Conservation (phyloP, 2,888 invertebrate species). For the Acronicta aceris region DNA sequence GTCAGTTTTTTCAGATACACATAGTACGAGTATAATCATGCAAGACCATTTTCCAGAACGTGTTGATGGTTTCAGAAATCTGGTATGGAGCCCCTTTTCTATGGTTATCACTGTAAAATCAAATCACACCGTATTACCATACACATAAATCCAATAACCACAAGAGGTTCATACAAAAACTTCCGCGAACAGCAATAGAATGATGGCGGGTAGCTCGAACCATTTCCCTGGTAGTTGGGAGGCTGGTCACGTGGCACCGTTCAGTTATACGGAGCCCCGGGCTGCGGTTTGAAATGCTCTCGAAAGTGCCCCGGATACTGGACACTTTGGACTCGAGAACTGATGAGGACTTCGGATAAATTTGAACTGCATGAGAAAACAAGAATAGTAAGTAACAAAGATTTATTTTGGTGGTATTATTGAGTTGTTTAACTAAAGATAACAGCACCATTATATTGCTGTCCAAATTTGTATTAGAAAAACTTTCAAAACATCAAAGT, state of each 20-base stretch:
- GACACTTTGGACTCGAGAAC: conserved; percentile 13
- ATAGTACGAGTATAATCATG: too few relatives aligned
- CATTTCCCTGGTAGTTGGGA: conserved; percentile 60
- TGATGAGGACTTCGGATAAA: neutral
- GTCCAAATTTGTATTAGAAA: too few relatives aligned
- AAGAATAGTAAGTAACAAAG: too few relatives aligned
- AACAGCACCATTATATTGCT: too few relatives aligned
- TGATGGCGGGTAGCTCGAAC: conserved; percentile 40
- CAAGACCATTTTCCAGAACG: too few relatives aligned
- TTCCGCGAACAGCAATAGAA: conserved; percentile 27
- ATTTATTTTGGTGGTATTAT: too few relatives aligned
- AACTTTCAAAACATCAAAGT: too few relatives aligned
- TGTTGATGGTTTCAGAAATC: neutral
- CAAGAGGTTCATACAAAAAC: conserved; percentile 18
- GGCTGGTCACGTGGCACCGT: conserved; percentile 73
- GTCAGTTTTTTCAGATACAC: too few relatives aligned
- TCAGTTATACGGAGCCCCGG: conserved; percentile 73
- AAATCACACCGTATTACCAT: neutral
- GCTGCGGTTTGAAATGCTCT: conserved; percentile 66
- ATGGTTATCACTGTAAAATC: neutral
- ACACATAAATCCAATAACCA: conserved; percentile 21
- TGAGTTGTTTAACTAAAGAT: too few relatives aligned
- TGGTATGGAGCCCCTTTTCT: neutral
- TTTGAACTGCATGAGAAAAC: neutral
- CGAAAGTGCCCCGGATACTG: conserved; percentile 53